Conservation (phyloP, 2,888 invertebrate species). For the Lasioglossum zephyrum region DNA sequence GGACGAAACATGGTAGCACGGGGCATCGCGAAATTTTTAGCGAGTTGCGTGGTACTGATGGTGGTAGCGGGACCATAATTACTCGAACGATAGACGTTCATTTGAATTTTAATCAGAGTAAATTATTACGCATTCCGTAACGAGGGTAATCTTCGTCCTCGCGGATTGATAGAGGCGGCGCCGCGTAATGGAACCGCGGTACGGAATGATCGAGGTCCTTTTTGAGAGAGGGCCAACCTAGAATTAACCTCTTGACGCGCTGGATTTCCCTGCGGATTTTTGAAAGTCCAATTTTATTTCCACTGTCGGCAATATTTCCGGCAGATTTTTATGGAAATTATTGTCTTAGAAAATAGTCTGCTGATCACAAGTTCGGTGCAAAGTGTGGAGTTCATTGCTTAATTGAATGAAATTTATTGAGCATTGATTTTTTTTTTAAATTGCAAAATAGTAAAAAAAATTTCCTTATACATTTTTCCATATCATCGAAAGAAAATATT, state of each 20-base stretch:
- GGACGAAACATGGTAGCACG: constrained; percentile 23
- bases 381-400: neutral
- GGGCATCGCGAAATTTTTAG: constrained; percentile 9
- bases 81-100: constrained; percentile 29
- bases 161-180: constrained; percentile 12
- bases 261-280: neutral
- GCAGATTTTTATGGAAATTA: neutral
- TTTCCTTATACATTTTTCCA: neutral
- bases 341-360: neutral
- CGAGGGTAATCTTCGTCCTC: constrained; percentile 9
- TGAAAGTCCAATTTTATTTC: neutral
- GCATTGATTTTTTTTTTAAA: too few relatives aligned
- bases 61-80: constrained; percentile 24
- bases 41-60: neutral
- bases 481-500: neutral
- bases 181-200: neutral
- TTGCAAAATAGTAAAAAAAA: neutral
- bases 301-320: neutral
- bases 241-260: constrained; percentile 7
- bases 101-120: constrained; percentile 17
- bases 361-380: neutral
- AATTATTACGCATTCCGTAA: constrained; percentile 14
- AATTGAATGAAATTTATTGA: too few relatives aligned
- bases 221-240: neutral
- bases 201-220: neutral